Conservation (phyloP, 2,888 invertebrate species). For the Dichetophora obliterata region DNA sequence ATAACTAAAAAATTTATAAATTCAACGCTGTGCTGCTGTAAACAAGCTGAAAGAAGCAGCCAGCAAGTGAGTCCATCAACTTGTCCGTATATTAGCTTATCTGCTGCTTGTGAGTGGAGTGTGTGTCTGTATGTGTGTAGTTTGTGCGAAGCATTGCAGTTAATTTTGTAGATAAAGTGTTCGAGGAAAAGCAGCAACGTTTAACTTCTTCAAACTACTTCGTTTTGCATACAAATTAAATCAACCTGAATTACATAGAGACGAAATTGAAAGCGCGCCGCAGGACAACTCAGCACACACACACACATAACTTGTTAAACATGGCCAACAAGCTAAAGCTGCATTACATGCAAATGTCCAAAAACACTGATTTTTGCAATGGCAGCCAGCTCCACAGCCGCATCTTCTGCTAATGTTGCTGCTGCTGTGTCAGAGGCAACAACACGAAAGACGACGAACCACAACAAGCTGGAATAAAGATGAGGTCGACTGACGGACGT, state of each 20-base stretch:
- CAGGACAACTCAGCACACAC: neutral
- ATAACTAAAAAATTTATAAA: conserved; percentile 24
- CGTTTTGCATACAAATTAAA: conserved; percentile 25
- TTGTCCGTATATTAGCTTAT: neutral
- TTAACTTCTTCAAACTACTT: conserved; percentile 16
- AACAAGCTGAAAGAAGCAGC: too few species aligned
- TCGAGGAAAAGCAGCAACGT: neutral
- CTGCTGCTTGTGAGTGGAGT: neutral
- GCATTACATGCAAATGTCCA: neutral
- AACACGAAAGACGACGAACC: neutral
- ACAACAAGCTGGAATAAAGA: neutral
- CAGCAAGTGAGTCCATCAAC: neutral
- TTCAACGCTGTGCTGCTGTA: neutral
- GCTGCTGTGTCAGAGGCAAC: neutral
- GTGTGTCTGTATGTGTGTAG: neutral
- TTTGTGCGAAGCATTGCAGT: conserved; percentile 1
- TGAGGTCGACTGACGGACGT: neutral
- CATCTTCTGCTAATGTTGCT: neutral
- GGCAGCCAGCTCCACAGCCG: neutral
- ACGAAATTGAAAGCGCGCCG: conserved; percentile 14
- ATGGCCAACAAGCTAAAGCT: neutral
- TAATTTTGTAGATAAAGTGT: conserved; percentile 24
- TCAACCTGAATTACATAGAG: conserved; percentile 15
- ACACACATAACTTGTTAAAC: neutral
- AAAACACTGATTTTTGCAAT: neutral